Base-by-base conservation (phyloP, 2,113 vertebrate species). In the Procavia capensis region DNA sequence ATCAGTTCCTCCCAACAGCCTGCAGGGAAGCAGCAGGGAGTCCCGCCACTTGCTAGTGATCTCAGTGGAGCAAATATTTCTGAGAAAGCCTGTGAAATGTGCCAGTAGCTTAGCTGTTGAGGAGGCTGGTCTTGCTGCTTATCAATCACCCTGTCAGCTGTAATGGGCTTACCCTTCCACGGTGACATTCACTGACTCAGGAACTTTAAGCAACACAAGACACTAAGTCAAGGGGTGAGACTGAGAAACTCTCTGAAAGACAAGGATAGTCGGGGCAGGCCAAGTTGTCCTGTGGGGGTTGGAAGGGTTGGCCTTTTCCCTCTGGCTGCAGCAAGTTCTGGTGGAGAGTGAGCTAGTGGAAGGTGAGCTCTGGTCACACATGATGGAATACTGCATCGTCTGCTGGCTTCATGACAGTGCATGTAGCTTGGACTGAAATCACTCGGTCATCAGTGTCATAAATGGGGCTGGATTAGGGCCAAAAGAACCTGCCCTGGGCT, bases 11-110 rank as follows among this genome's bases (percentile, higher is more conserved):
- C 43, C n/a, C 10, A 14, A 8, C 11, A 45, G 64, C 13, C 31
- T 0, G 0, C 50, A 74, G 68, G 72, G 64, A 54, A 47, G 17
- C 43, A 94, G 17, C 89, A 8, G 39, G 0, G 36, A 82, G 41
- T 13, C 31, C 16, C 19, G 54, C 43, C 31, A 0, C 27, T 22
- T 3, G 27, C 59, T 27, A 31, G 11, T 25, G 27, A 66, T 66
- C 76, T 79, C 8, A 0, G 19, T 11, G 29, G 57, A 80, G 43
- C 0, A 0, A 16, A 29, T 0, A 1, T 50, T 47, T 63, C 66
- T 66, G 24, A 14, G 22, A 22, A 39, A 74, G 45, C 68, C 39
- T 27, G 39, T 57, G 72, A 85, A 87, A 82, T 34, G 63, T 0
- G 0, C 59, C 31, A 25, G 31, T 7, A 41, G 50, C 84, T 47